phyloP scores from a whole-genome alignment of 1,140 invertebrate genomes.

The Zaprionus vittiger region DNA sequence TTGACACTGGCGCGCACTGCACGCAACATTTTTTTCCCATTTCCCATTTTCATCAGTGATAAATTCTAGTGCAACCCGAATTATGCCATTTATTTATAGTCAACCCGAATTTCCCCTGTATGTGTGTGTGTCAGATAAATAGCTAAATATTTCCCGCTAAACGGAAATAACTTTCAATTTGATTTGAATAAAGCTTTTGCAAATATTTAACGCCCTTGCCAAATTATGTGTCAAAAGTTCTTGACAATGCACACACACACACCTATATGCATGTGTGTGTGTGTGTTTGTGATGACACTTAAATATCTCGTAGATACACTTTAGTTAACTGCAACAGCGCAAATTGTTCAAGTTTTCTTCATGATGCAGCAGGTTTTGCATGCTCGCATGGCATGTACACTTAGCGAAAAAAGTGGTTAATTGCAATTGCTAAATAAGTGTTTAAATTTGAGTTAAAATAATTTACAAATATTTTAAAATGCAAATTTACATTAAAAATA shows the following conservation, averaged over 20 bases:
- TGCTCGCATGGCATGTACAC: conserved; percentile 6
- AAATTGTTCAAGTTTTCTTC: conserved; percentile 16
- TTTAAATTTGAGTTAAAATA: too few species aligned
- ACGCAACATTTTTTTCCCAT: background rate
- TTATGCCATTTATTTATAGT: conserved; percentile 77
- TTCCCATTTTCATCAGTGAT: conserved; percentile 31
- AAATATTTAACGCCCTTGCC: background rate
- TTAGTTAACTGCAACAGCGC: conserved; percentile 16
- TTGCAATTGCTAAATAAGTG: background rate
- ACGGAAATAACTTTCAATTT: background rate
- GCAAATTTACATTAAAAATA: background rate
- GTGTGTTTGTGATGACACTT: background rate
- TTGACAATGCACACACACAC: background rate
- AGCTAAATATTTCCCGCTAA: background rate
- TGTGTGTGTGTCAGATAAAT: conserved; percentile 5
- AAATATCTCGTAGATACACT: conserved; percentile 13
- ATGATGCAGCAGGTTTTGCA: conserved; percentile 18
- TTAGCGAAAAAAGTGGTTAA: background rate
- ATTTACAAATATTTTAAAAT: background rate
- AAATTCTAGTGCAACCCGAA: conserved; percentile 62
- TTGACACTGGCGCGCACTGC: conserved; percentile 6
- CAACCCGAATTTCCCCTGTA: conserved; percentile 7
- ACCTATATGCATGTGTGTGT: background rate
- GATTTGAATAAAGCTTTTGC: background rate
- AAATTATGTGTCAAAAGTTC: background rate